phyloP scores from a whole-genome alignment of 2,113 vertebrate species.

The Pampusana beccarii region DNA sequence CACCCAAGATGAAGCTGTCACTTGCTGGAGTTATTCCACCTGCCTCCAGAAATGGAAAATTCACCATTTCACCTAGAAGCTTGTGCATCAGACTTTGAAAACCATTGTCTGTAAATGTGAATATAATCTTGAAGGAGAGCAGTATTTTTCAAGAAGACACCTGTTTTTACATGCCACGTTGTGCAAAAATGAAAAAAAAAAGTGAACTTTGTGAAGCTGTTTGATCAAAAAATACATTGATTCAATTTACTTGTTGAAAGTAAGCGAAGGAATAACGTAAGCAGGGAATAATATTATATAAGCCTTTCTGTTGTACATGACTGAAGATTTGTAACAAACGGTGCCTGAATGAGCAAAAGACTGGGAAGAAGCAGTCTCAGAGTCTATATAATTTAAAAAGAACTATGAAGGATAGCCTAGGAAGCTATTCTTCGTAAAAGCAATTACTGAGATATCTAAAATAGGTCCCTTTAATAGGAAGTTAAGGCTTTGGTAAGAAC shows the following conservation, averaged over 20 bases:
- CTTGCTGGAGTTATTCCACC: constrained; percentile 28
- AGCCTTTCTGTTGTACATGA: not conserved
- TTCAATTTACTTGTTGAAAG: not conserved
- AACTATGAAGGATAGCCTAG: not conserved
- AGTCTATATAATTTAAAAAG: not conserved
- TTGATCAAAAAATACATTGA: not conserved
- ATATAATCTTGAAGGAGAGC: not conserved
- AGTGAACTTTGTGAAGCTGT: not conserved
- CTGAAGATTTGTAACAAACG: not conserved
- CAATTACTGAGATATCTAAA: not conserved
- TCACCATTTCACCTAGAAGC: not conserved
- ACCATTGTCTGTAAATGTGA: not conserved
- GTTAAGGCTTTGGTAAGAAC: not conserved
- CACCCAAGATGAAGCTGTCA: constrained; percentile 57
- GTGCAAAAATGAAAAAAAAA: not conserved
- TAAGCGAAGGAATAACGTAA: not conserved
- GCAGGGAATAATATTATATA: not conserved
- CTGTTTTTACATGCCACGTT: not conserved
- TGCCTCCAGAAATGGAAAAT: constrained; percentile 47
- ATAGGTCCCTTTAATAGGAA: not conserved
- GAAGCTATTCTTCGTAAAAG: not conserved
- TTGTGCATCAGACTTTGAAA: constrained; percentile 3
- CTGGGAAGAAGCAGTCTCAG: not conserved
- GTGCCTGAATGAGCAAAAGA: not conserved
- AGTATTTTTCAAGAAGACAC: not conserved